phyloP scores from a whole-genome alignment of 2,113 vertebrate species.

The Crotophaga sulcirostris region DNA sequence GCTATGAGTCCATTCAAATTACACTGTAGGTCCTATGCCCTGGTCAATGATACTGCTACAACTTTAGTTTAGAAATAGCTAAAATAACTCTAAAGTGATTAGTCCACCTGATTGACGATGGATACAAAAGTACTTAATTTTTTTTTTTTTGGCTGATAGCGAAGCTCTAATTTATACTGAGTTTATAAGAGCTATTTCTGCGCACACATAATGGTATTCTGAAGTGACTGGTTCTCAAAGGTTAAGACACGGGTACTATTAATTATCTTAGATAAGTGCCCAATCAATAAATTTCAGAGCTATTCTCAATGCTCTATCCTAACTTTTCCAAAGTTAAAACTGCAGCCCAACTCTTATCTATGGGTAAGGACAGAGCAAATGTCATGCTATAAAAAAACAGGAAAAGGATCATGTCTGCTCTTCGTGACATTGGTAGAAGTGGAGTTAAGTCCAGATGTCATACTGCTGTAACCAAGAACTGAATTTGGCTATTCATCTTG shows the following conservation, averaged over 20 bases:
- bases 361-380: background rate
- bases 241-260: background rate
- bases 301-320: background rate
- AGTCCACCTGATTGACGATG: background rate
- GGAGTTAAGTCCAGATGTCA: conserved; percentile 35
- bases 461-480: background rate
- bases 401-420: background rate
- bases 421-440: background rate
- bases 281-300: background rate
- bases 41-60: background rate
- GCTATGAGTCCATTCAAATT: background rate
- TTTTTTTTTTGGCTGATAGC: background rate
- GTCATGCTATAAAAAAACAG: background rate
- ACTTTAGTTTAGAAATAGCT: background rate
- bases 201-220: background rate
- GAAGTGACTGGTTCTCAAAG: background rate
- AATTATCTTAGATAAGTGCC: background rate
- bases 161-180: background rate
- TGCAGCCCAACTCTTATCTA: background rate
- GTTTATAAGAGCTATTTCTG: background rate
- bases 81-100: conserved; percentile 32
- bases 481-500: conserved; percentile 44
- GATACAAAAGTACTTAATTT: background rate
- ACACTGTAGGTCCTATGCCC: background rate
- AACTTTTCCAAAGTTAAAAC: background rate